Evolutionary conservation across 1,140 invertebrate species (phyloP), one percentile per base, ranked within the genome.

Genomic region (Penaeus indicus): DNA sequence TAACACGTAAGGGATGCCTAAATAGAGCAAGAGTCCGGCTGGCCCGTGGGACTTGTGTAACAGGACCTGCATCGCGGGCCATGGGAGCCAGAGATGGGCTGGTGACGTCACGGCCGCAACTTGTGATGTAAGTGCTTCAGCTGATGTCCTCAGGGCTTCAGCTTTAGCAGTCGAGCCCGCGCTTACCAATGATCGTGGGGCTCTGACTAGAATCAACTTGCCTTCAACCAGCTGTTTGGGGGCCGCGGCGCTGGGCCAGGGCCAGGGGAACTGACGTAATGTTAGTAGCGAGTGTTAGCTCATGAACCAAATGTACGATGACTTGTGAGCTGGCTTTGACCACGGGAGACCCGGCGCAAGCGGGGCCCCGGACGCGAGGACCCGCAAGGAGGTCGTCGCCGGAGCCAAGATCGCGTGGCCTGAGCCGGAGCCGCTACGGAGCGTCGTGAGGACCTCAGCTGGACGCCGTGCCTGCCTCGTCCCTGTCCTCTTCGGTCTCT

Each of bases 401-500:
- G 7, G 64, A 11, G 16, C n/a, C 7, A 47, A 8, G 16, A 19
- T 32, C 38, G 81, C 22, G 61, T 54, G 42, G 54, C 81, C 54
- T 38, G 42, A 32, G 42, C 61, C 22, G 67, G 4, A 21, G 61
- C 47, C 54, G 47, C 62, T 67, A 54, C 27, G 10, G 47, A 38
- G 25, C 81, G 21, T 84, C 81, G 32, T n/a, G 62, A 81, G 80
- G 79, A 77, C 81, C 81, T 88, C 81, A 87, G 83, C 89, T 90
- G 85, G 85, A 90, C 27, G 86, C 82, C 25, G 85, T 88, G 21
- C 63, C 86, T 63, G 87, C 86, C 78, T 81, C 82, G 67, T 86
- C 86, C 86, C 81, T 88, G 84, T 88, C 85, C 82, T 86, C 87
- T 79, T 88, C 85, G 61, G 90, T 88, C 83, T 83, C 84, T 38